Evolutionary conservation across 2,113 vertebrate species (phyloP).

Genomic region (Rhynchomys soricoides): DNA sequence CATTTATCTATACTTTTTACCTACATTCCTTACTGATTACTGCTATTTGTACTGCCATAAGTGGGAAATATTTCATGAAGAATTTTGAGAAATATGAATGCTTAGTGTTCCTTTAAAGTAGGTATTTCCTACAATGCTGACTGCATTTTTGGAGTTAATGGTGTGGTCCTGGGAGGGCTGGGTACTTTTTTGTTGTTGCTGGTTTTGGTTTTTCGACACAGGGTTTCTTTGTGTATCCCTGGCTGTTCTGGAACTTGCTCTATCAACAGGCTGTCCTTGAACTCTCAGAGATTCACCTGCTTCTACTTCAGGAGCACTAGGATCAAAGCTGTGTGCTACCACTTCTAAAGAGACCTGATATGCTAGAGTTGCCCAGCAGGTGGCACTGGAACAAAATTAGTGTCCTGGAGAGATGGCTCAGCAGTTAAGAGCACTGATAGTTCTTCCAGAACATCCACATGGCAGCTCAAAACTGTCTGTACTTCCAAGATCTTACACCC

Average conservation of each 20-base stretch:
- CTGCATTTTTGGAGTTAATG: background rate
- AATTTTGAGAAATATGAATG: background rate
- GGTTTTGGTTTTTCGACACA: background rate
- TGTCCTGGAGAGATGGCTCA: too few species aligned
- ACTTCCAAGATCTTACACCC: too few species aligned
- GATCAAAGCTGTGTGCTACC: background rate
- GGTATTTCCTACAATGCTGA: background rate
- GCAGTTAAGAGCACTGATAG: too few species aligned
- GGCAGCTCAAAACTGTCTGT: too few species aligned
- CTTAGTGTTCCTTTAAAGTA: background rate
- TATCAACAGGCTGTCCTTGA: background rate
- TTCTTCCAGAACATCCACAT: too few species aligned
- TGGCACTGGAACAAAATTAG: background rate
- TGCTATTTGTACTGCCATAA: background rate
- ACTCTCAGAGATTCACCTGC: background rate
- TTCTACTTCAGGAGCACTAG: background rate
- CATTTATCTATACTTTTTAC: conserved; percentile 44
- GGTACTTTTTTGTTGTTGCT: background rate
- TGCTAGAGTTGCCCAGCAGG: background rate
- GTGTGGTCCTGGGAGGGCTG: background rate
- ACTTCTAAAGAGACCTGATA: background rate
- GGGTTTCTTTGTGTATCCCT: background rate
- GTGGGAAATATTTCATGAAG: conserved; percentile 4
- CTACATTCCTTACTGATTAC: background rate
- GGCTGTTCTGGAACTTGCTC: background rate